Conservation (phyloP, 2,113 vertebrate genomes). For the Cebidichthys violaceus region DNA sequence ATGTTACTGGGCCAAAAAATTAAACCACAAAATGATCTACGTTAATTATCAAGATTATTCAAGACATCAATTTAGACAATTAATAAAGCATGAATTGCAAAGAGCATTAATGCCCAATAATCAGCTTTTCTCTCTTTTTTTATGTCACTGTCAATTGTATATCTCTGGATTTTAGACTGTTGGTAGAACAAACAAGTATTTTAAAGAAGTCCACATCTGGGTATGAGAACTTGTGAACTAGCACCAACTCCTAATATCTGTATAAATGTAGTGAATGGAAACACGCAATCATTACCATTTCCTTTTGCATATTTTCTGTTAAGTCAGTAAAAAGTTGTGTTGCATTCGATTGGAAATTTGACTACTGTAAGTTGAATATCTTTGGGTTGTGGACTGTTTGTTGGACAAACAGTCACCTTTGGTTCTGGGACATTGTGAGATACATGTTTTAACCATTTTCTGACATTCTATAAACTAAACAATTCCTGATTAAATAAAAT, state of each 20-base stretch:
- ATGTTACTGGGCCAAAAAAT: not conserved
- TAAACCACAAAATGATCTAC: not conserved
- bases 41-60: not conserved
- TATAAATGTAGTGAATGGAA: not conserved
- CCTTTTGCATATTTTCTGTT: not conserved
- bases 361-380: not conserved
- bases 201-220: not conserved
- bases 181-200: not conserved
- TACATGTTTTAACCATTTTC: not conserved
- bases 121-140: not conserved
- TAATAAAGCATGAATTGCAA: not conserved
- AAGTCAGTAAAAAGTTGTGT: not conserved
- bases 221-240: not conserved
- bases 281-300: not conserved
- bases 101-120: not conserved
- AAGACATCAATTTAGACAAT: not conserved
- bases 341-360: not conserved
- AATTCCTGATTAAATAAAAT: not conserved
- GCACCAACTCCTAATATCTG: not conserved
- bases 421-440: not conserved
- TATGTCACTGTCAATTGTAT: not conserved
- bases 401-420: not conserved
- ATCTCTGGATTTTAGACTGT: not conserved
- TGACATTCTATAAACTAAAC: not conserved
- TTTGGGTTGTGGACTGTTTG: not conserved